phyloP scores from a whole-genome alignment of 2,888 invertebrate species.

The Cactoblastis cactorum region DNA sequence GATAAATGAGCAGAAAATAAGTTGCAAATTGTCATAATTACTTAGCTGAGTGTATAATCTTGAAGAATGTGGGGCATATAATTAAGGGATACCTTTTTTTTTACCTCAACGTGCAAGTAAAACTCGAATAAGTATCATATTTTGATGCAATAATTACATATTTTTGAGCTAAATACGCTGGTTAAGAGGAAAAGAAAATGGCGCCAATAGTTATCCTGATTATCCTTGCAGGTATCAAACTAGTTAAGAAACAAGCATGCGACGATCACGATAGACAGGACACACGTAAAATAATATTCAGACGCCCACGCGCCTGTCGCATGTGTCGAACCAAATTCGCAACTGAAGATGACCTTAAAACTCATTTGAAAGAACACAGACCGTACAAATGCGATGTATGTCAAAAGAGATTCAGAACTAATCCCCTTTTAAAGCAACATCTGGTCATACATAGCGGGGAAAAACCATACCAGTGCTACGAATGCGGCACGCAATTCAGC shows the following conservation, averaged over 20 bases:
- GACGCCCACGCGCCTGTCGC: background rate
- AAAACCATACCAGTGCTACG: constrained; percentile 1
- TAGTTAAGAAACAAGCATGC: background rate
- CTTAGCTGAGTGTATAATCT: no score
- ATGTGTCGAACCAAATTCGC: background rate
- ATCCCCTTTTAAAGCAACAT: background rate
- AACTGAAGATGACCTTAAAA: background rate
- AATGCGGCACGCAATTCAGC: background rate
- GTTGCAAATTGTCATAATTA: no score
- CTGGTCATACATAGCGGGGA: background rate
- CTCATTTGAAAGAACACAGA: background rate
- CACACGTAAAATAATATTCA: background rate
- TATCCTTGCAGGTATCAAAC: constrained; percentile 1
- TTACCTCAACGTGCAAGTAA: no score
- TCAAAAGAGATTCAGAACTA: background rate
- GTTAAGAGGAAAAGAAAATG: no score
- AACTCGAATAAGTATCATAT: no score
- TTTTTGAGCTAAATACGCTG: no score
- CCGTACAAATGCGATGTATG: background rate
- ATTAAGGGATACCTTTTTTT: no score
- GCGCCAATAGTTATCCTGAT: no score
- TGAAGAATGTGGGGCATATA: no score
- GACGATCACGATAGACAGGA: constrained; percentile 3
- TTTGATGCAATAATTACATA: no score
- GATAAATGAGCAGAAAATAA: no score